phyloP scores from a whole-genome alignment of 1,140 invertebrate genomes.

The Brachionus koreanus region DNA sequence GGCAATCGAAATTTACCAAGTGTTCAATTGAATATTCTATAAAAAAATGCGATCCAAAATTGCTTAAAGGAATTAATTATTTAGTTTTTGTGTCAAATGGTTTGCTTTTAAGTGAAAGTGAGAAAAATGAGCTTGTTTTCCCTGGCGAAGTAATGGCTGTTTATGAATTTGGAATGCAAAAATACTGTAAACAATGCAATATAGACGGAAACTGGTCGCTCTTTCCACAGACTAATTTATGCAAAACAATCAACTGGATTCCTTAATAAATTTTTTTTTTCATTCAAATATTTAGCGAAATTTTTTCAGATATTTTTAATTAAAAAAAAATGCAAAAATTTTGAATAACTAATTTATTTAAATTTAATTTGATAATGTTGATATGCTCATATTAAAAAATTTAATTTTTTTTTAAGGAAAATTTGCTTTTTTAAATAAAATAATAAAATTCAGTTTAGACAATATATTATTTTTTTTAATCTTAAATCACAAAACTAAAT shows the following conservation, averaged over 20 bases:
- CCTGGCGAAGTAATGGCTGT: conserved; percentile 28
- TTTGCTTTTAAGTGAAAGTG: background rate
- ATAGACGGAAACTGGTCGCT: conserved; percentile 15
- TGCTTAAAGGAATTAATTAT: conserved; percentile 22
- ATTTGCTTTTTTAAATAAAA: too few relatives aligned
- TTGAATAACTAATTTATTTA: too few relatives aligned
- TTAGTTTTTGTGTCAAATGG: conserved; percentile 3
- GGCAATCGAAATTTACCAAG: background rate
- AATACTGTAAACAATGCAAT: conserved; percentile 31
- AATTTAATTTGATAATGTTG: too few relatives aligned
- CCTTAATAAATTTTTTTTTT: background rate
- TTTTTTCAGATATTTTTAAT: background rate
- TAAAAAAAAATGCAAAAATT: background rate
- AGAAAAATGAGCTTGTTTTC: conserved; percentile 5
- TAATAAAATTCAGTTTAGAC: too few relatives aligned
- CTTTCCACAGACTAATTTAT: background rate
- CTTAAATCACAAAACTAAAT: too few relatives aligned
- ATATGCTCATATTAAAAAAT: background rate
- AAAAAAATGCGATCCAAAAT: conserved; percentile 6
- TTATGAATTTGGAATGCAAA: conserved; percentile 20
- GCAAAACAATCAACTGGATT: background rate
- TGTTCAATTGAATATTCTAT: conserved; percentile 15
- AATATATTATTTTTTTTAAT: too few relatives aligned
- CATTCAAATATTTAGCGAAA: too few relatives aligned
- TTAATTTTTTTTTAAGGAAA: too few relatives aligned